Percentiles rank a stretch among this genome's conserved stretches.
Evolutionary conservation across 1,140 invertebrate genomes (phyloP).

Genomic region (Drosophila ohnishii): DNA sequence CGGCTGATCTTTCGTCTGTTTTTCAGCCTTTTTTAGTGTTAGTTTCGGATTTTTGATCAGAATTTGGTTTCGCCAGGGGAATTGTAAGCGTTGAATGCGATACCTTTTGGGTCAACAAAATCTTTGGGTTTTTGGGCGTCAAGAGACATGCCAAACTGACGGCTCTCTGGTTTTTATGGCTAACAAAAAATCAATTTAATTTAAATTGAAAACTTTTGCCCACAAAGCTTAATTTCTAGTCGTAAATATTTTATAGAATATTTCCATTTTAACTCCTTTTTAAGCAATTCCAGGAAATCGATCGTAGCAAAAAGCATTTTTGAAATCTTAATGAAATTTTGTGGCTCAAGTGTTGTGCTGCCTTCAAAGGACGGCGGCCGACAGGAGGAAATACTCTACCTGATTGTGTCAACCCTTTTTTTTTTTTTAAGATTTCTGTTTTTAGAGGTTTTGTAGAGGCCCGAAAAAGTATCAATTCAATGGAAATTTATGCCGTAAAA

Average conservation of each 20-base stretch:
- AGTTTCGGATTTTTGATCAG: constrained; percentile 61
- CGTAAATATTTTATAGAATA: constrained; percentile 31
- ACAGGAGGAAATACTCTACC: constrained; percentile 65
- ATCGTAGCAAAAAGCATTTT: constrained; percentile 41
- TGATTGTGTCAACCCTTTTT: constrained; percentile 76
- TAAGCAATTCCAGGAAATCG: constrained; percentile 35
- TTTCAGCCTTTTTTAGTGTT: constrained; percentile 9
- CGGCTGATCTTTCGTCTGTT: constrained; percentile 39
- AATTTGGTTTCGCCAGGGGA: constrained; percentile 64
- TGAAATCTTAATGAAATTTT: constrained; percentile 64
- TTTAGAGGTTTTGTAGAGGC: constrained; percentile 3
- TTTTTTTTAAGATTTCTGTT: not conserved
- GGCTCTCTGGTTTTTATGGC: constrained; percentile 17
- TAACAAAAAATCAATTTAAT: not conserved
- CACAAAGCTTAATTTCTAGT: constrained; percentile 31
- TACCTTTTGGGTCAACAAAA: constrained; percentile 57
- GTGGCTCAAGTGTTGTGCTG: constrained; percentile 64
- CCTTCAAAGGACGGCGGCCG: constrained; percentile 74
- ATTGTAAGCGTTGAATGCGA: constrained; percentile 81
- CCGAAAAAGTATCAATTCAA: constrained; percentile 74
- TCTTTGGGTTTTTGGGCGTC: constrained; percentile 42
- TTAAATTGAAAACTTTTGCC: constrained; percentile 9
- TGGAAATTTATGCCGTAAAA: constrained; percentile 82
- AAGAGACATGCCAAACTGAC: constrained; percentile 71
- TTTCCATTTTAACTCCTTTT: constrained; percentile 24